phyloP scores from a whole-genome alignment of 2,797 vertebrate species.

The Pangasius macronema region DNA sequence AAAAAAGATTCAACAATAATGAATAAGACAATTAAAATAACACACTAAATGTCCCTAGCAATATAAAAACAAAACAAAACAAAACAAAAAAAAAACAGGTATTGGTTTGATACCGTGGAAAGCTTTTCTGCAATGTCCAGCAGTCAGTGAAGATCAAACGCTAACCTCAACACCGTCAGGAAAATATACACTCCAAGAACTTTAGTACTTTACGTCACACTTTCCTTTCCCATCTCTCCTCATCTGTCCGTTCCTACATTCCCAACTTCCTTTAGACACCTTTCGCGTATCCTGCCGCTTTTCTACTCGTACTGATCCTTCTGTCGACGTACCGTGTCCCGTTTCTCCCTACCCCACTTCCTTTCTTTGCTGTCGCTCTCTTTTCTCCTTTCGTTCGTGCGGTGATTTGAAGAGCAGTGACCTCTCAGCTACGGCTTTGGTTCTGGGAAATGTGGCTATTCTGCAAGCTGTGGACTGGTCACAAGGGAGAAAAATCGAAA shows the following conservation, averaged over 20 bases:
- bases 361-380: slow-evolving; percentile 10
- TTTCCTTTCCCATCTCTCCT: slow-evolving; percentile 30
- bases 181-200: slow-evolving; percentile 35
- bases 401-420: slow-evolving; percentile 63
- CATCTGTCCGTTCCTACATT: neutral
- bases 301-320: slow-evolving; percentile 44
- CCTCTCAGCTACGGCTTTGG: slow-evolving; percentile 49
- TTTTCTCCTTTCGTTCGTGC: slow-evolving; percentile 41
- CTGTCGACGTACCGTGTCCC: slow-evolving; percentile 38
- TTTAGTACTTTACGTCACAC: slow-evolving; percentile 36
- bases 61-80: slow-evolving; percentile 44
- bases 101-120: slow-evolving; percentile 68
- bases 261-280: neutral
- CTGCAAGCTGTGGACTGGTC: slow-evolving; percentile 17
- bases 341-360: neutral
- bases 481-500: neutral
- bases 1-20: slow-evolving; percentile 54
- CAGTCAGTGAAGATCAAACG: slow-evolving; percentile 14
- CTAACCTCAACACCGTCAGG: slow-evolving; percentile 33
- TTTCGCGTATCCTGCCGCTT: slow-evolving; percentile 41
- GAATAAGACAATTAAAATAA: slow-evolving; percentile 60
- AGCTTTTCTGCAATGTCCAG: slow-evolving; percentile 67
- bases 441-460: slow-evolving; percentile 43
- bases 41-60: slow-evolving; percentile 46
- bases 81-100: slow-evolving; percentile 42